Evolutionary conservation across 2,797 vertebrate species (phyloP), one percentile per base, ranked within the genome.

Genomic region (Lepus townsendii): DNA sequence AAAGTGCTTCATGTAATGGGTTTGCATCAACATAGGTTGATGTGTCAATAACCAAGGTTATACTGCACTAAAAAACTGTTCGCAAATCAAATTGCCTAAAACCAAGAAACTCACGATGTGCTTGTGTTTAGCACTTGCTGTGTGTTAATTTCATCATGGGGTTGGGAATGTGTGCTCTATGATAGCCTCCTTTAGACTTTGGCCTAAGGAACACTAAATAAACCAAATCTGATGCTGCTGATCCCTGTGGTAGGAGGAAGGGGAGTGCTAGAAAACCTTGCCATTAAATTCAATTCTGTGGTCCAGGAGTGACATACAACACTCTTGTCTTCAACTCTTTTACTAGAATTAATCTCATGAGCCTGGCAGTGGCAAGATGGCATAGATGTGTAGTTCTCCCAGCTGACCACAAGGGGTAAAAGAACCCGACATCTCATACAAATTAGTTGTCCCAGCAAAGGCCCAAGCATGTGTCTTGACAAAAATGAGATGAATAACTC

Each of bases 401-500:
- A 30, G 88, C 20, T 72, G 71, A 6, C 13, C 65, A 35, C 63
- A 88, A 83, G 22, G 17, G 47, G 30, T 3, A 78, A 57, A 94
- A 86, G 3, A 11, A 62, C 80, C 83, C 91, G 68, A 7, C 6
- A 87, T 42, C 35, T 89, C 73, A 35, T 66, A 62, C 20, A 69
- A 72, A 93, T 83, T 13, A 92, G 71, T 14, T 88, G 32, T 71
- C 47, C 54, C 22, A 87, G 35, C 54, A 95, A 93, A 96, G 60
- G 52, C 65, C 47, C 27, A 85, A 78, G 16, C 42, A 85, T 86
- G 10, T 42, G 22, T 79, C 54, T 17, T 91, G 73, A 57, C 75
- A 91, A 85, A 92, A 68, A 73, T 38, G 83, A 72, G 20, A 66
- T 76, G 60, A 72, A 86, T 95, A 93, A 95, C 87, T 62, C 32